Conservation (phyloP, 2,797 vertebrate genomes). For the Thalassophryne amazonica region DNA sequence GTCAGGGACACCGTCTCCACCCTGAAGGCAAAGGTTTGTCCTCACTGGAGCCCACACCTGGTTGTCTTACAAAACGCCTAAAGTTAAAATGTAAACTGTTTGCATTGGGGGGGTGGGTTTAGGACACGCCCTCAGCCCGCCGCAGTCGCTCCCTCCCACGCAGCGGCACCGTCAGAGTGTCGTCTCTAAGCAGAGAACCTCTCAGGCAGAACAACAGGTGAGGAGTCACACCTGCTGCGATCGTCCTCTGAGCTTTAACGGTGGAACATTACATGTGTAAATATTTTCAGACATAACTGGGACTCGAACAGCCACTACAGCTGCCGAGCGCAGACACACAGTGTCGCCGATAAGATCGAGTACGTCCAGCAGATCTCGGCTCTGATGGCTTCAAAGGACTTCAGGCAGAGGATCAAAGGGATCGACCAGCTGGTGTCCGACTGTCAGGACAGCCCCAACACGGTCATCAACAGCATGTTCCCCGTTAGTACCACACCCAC, state of each 20-base stretch:
- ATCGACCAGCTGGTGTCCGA: conserved; percentile 85
- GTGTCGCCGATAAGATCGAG: conserved; percentile 83
- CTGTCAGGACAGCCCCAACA: conserved; percentile 81
- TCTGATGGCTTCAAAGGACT: conserved; percentile 86
- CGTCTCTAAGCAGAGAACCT: conserved; percentile 83
- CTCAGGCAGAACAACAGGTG: conserved; percentile 80
- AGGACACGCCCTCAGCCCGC: conserved; percentile 86
- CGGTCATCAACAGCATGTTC: conserved; percentile 83
- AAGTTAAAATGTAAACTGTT: too few relatives aligned
- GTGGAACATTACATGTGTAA: too few relatives aligned
- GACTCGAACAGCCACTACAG: conserved; percentile 62
- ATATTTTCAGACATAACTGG: too few relatives aligned
- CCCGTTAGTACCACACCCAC: conserved; percentile 74
- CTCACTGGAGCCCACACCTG: neutral
- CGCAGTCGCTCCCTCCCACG: conserved; percentile 85
- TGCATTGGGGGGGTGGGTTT: too few relatives aligned
- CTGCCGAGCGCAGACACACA: conserved; percentile 75
- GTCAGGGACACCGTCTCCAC: conserved; percentile 83
- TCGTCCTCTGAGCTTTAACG: too few relatives aligned
- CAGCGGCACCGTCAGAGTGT: conserved; percentile 79
- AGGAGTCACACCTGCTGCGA: neutral
- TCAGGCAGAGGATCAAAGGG: conserved; percentile 87
- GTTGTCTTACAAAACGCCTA: neutral
- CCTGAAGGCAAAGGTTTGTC: conserved; percentile 88
- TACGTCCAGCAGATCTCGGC: conserved; percentile 80